phyloP scores from a whole-genome alignment of 2,888 invertebrate genomes.

The Tenthredo amoena region DNA sequence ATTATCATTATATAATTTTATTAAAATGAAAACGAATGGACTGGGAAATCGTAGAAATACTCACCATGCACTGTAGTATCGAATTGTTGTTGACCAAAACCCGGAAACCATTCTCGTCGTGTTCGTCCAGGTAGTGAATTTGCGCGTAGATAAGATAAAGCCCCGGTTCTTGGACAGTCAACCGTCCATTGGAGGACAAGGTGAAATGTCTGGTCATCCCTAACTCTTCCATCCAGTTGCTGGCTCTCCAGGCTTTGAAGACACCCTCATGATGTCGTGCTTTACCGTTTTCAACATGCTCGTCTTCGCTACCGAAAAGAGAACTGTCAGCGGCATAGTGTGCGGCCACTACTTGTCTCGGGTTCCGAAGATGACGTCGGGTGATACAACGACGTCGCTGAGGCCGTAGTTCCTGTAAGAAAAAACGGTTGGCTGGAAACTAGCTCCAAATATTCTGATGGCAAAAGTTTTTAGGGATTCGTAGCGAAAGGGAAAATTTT shows the following conservation, averaged over 20 bases:
- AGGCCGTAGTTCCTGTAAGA: background rate
- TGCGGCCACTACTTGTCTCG: slow-evolving; percentile 67
- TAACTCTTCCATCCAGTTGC: slow-evolving; percentile 82
- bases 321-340: slow-evolving; percentile 71
- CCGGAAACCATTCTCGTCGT: slow-evolving; percentile 88
- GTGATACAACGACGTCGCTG: slow-evolving; percentile 60
- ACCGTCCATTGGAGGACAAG: slow-evolving; percentile 81
- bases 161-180: slow-evolving; percentile 86
- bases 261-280: slow-evolving; percentile 83
- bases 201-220: slow-evolving; percentile 83
- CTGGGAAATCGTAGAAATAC: background rate
- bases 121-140: slow-evolving; percentile 89
- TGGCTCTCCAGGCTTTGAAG: slow-evolving; percentile 84
- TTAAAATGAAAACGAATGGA: background rate
- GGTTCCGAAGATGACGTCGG: slow-evolving; percentile 64
- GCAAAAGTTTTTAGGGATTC: background rate
- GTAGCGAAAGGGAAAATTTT: background rate
- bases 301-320: slow-evolving; percentile 66
- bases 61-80: slow-evolving; percentile 85
- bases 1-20: background rate
- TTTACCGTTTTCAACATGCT: slow-evolving; percentile 83
- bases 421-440: background rate
- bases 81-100: slow-evolving; percentile 83
- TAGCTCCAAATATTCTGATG: background rate
- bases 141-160: slow-evolving; percentile 90